A percentile compares a stretch with the other conserved stretches of the same genome.
Conservation (phyloP, 2,113 vertebrate genomes). For the Nipponia nippon region DNA sequence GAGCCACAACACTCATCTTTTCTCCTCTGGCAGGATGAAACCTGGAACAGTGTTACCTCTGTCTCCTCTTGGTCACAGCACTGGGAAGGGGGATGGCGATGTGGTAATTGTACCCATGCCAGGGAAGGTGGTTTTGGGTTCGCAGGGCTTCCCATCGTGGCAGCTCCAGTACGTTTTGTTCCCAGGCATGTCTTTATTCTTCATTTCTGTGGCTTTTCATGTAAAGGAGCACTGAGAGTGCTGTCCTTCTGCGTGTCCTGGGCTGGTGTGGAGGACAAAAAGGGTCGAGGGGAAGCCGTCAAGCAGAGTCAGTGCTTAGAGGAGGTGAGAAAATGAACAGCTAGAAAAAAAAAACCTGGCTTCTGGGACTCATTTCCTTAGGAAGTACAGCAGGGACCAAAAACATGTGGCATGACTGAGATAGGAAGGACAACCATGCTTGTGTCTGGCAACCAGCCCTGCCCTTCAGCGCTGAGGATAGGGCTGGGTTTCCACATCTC, state of each 20-base stretch:
- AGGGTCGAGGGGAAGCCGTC: background rate
- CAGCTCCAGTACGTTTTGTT: background rate
- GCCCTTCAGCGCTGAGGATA: background rate
- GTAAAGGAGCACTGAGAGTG: accelerated
- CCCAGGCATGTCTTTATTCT: background rate
- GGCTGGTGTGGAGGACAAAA: background rate
- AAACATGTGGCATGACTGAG: background rate
- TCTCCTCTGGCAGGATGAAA: background rate
- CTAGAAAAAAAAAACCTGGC: background rate
- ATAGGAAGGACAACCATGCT: background rate
- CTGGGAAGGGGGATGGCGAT: background rate
- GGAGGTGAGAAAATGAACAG: background rate
- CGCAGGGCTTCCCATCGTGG: background rate
- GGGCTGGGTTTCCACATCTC: background rate
- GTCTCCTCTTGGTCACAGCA: background rate
- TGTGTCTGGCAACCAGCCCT: background rate
- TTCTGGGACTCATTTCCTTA: background rate
- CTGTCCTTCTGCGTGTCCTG: background rate
- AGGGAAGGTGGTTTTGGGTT: background rate
- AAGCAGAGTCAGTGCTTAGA: background rate
- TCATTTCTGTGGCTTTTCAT: background rate
- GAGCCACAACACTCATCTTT: background rate
- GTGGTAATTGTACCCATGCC: accelerated
- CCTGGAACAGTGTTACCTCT: background rate
- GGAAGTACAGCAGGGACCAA: background rate